Evolutionary conservation across 2,888 invertebrate genomes (phyloP).

Genomic region (Rutpela maculata): DNA sequence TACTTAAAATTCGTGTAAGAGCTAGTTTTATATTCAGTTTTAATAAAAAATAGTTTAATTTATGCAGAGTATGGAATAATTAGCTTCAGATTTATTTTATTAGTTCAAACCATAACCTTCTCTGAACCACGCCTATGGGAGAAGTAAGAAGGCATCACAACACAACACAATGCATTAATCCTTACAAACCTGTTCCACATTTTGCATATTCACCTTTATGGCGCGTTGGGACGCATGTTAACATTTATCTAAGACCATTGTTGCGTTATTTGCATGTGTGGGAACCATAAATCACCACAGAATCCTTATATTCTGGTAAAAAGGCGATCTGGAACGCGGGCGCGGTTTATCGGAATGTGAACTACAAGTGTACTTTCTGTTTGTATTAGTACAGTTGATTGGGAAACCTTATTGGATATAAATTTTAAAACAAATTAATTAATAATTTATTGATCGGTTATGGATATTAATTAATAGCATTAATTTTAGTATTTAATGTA

Average conservation of each 20-base stretch:
- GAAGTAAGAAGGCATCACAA: slow-evolving; percentile 23
- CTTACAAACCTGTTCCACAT: slow-evolving; percentile 32
- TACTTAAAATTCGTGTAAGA: too few species aligned
- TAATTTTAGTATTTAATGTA: too few species aligned
- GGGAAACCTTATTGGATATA: background rate
- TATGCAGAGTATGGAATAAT: too few species aligned
- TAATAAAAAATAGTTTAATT: too few species aligned
- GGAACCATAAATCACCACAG: slow-evolving; percentile 50
- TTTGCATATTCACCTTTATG: slow-evolving; percentile 28
- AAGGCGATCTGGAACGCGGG: slow-evolving; percentile 49
- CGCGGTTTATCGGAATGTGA: slow-evolving; percentile 52
- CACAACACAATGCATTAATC: slow-evolving; percentile 24
- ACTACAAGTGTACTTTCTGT: slow-evolving; percentile 49
- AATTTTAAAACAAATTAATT: too few species aligned
- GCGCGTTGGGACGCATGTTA: slow-evolving; percentile 43
- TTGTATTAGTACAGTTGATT: slow-evolving; percentile 26
- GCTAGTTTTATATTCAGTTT: too few species aligned
- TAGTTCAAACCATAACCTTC: background rate
- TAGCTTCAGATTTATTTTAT: too few species aligned
- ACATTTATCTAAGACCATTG: slow-evolving; percentile 49
- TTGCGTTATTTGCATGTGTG: slow-evolving; percentile 54
- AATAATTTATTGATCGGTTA: too few species aligned
- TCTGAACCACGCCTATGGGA: slow-evolving; percentile 19
- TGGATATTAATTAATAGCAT: too few species aligned
- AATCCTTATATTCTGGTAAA: slow-evolving; percentile 50